Conservation (phyloP, 2,888 invertebrate species). For the Drosophila testacea region DNA sequence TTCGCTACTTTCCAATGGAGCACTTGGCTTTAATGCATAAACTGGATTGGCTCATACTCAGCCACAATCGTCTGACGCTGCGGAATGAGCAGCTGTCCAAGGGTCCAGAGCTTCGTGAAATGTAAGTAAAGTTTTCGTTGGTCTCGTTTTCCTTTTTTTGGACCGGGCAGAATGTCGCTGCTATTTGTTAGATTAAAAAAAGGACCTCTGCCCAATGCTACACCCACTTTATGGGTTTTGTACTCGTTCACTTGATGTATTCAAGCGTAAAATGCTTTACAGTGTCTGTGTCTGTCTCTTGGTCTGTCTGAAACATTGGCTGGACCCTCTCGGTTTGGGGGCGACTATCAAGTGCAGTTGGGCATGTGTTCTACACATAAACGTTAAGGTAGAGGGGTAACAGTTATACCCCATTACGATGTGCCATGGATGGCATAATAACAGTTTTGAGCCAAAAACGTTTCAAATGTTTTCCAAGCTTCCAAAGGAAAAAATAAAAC, state of each 20-base stretch:
- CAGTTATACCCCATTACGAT: slow-evolving; percentile 41
- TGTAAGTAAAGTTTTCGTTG: slow-evolving; percentile 84
- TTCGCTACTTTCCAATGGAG: slow-evolving; percentile 84
- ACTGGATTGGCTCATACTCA: slow-evolving; percentile 86
- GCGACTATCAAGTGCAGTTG: slow-evolving; percentile 54
- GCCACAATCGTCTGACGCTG: slow-evolving; percentile 86
- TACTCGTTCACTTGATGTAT: slow-evolving; percentile 65
- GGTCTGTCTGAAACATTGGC: slow-evolving; percentile 27
- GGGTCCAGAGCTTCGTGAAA: slow-evolving; percentile 85
- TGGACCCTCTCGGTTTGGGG: slow-evolving; percentile 15
- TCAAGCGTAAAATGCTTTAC: slow-evolving; percentile 75
- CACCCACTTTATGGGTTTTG: slow-evolving; percentile 31
- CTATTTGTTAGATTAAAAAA: slow-evolving; percentile 71
- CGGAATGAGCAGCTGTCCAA: slow-evolving; percentile 85
- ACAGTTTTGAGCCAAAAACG: slow-evolving; percentile 28
- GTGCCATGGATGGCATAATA: slow-evolving; percentile 58
- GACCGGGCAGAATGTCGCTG: slow-evolving; percentile 35
- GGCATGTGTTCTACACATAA: slow-evolving; percentile 45
- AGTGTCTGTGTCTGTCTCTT: slow-evolving; percentile 56
- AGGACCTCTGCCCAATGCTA: slow-evolving; percentile 17
- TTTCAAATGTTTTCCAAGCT: slow-evolving; percentile 41
- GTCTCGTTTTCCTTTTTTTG: background rate
- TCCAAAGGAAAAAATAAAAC: slow-evolving; percentile 10
- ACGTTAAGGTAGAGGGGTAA: slow-evolving; percentile 16
- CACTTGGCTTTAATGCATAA: slow-evolving; percentile 84